Conservation (phyloP, 2,113 vertebrate species). For the Antennarius striatus region DNA sequence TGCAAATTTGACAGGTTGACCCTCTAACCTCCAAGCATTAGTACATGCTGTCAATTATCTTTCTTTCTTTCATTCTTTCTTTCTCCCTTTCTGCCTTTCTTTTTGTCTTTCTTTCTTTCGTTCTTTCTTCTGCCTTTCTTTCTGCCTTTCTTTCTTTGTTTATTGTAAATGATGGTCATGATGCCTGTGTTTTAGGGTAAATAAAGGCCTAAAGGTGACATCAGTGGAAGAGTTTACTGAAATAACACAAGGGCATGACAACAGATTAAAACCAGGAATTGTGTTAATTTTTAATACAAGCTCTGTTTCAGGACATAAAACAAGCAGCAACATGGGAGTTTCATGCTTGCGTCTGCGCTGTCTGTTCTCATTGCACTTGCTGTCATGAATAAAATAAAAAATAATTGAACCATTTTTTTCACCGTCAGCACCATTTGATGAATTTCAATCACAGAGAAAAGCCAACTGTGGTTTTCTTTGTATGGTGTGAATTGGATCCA, state of each 20-base stretch:
- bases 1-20: slow-evolving; percentile 62
- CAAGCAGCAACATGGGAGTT: neutral
- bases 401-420: neutral
- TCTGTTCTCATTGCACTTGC: no score
- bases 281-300: no score
- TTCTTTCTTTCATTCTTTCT: slow-evolving; percentile 3
- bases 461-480: neutral
- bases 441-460: neutral
- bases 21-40: slow-evolving; percentile 33
- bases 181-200: slow-evolving; percentile 79
- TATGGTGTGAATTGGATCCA: neutral
- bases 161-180: slow-evolving; percentile 73
- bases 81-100: slow-evolving; percentile 7
- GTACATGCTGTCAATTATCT: slow-evolving; percentile 17
- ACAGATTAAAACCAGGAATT: no score
- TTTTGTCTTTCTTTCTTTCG: slow-evolving; percentile 2
- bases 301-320: neutral
- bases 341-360: neutral
- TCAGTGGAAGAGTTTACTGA: slow-evolving; percentile 37
- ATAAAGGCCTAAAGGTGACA: slow-evolving; percentile 69
- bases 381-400: neutral
- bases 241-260: slow-evolving; percentile 4
- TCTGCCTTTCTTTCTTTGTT: slow-evolving; percentile 50
- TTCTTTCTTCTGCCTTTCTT: slow-evolving; percentile 5
- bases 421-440: neutral